A percentile compares a stretch with the other conserved stretches of the same genome.
Conservation (phyloP, 2,797 vertebrate genomes). For the Adrianichthys oophorus region DNA sequence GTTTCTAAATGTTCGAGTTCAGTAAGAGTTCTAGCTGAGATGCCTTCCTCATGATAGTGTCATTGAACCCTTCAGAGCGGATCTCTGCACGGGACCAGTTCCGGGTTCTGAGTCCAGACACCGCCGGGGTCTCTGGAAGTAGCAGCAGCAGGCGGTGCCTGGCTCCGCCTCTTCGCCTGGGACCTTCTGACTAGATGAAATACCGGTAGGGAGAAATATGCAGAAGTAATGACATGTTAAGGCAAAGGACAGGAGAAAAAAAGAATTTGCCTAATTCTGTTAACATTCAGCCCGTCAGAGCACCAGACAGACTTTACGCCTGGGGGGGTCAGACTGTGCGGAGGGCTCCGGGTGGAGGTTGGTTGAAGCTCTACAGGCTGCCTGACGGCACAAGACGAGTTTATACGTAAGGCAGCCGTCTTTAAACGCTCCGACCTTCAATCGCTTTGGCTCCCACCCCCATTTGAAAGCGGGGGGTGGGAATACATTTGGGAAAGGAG, state of each 20-base stretch:
- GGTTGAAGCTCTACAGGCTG: conserved; percentile 49
- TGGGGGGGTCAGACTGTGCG: conserved; percentile 23
- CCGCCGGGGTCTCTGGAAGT: conserved; percentile 38
- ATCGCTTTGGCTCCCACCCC: conserved; percentile 49
- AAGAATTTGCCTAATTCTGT: conserved; percentile 17
- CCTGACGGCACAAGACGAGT: conserved; percentile 13
- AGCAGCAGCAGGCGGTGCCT: conserved; percentile 61
- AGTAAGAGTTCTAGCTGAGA: conserved; percentile 42
- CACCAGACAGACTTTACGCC: rapidly evolving
- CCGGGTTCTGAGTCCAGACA: conserved; percentile 29
- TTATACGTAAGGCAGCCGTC: conserved; percentile 61
- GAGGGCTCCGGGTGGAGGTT: conserved; percentile 37
- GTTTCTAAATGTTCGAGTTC: conserved; percentile 64
- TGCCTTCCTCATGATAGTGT: conserved; percentile 22
- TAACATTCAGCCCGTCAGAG: conserved; percentile 47
- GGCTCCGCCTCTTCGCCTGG: conserved; percentile 30
- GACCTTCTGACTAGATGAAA: conserved; percentile 16
- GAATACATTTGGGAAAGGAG: conserved; percentile 34
- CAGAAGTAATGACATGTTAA: conserved; percentile 48
- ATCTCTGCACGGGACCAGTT: too few relatives aligned
- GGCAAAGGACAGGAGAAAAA: conserved; percentile 44
- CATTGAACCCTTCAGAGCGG: conserved; percentile 6
- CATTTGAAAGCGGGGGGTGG: conserved; percentile 1
- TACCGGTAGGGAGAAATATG: neutral
- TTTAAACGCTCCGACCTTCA: conserved; percentile 24